Conservation (phyloP, 2,888 invertebrate genomes). For the Caradrina clavipalpis region DNA sequence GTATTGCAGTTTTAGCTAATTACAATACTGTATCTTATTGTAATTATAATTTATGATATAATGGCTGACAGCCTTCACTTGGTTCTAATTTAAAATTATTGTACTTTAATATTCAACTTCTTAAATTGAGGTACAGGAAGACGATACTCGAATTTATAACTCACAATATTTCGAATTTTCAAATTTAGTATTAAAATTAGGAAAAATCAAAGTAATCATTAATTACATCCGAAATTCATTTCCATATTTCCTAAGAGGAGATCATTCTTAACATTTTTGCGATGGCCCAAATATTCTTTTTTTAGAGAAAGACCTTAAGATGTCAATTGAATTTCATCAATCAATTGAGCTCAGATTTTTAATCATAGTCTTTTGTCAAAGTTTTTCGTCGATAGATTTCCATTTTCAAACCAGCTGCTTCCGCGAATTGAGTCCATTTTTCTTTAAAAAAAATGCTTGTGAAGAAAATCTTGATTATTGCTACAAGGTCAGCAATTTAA, state of each 20-base stretch:
- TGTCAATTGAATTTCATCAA: slow-evolving; percentile 65
- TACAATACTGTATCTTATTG: too few species aligned
- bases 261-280: slow-evolving; percentile 50
- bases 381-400: slow-evolving; percentile 54
- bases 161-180: neutral
- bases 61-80: too few species aligned
- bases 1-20: neutral
- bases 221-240: slow-evolving; percentile 36
- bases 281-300: slow-evolving; percentile 51
- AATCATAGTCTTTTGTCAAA: slow-evolving; percentile 64
- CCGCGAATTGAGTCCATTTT: slow-evolving; percentile 41
- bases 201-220: slow-evolving; percentile 32
- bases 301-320: slow-evolving; percentile 49
- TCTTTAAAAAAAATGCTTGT: slow-evolving; percentile 25
- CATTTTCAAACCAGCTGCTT: slow-evolving; percentile 56
- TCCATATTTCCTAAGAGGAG: slow-evolving; percentile 28
- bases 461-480: slow-evolving; percentile 44
- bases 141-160: neutral
- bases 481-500: slow-evolving; percentile 45
- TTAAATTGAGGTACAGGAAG: neutral
- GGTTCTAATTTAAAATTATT: neutral
- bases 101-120: neutral
- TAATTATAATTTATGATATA: neutral
- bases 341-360: slow-evolving; percentile 61
- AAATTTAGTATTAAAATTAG: neutral